A percentile compares a stretch with the other conserved stretches of the same genome.
phyloP scores from a whole-genome alignment of 2,888 invertebrate genomes.

The Tridacna gigas region DNA sequence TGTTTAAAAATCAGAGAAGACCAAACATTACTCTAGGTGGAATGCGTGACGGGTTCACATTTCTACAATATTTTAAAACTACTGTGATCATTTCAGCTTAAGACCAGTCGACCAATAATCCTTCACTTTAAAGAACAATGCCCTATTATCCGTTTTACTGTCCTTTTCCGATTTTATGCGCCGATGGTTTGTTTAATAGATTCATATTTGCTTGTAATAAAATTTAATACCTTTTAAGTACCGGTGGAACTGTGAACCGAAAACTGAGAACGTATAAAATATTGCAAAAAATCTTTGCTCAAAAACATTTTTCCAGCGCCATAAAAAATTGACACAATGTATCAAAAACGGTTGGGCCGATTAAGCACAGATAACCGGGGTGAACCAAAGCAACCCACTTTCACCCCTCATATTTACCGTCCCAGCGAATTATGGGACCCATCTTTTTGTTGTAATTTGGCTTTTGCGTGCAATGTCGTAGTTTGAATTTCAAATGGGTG shows the following conservation, averaged over 20 bases:
- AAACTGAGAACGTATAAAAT: slow-evolving; percentile 15
- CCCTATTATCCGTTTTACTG: slow-evolving; percentile 19
- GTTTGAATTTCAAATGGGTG: slow-evolving; percentile 46
- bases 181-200: slow-evolving; percentile 30
- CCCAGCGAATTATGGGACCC: slow-evolving; percentile 44
- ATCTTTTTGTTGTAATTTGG: slow-evolving; percentile 49
- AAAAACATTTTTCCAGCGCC: not conserved
- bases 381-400: slow-evolving; percentile 44
- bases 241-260: slow-evolving; percentile 9
- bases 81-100: slow-evolving; percentile 7
- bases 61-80: not conserved
- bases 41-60: slow-evolving; percentile 21
- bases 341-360: slow-evolving; percentile 14
- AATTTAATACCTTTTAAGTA: slow-evolving; percentile 32
- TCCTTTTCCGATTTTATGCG: slow-evolving; percentile 28
- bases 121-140: slow-evolving; percentile 12
- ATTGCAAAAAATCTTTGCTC: not conserved
- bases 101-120: slow-evolving; percentile 12
- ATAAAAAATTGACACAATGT: slow-evolving; percentile 5
- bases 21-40: not conserved
- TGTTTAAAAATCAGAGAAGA: too few species aligned
- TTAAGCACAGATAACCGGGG: slow-evolving; percentile 40
- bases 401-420: slow-evolving; percentile 41
- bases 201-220: slow-evolving; percentile 39
- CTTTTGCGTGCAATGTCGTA: slow-evolving; percentile 48